Evolutionary conservation across 2,797 vertebrate genomes (phyloP).

Genomic region (Acipenser oxyrinchus): DNA sequence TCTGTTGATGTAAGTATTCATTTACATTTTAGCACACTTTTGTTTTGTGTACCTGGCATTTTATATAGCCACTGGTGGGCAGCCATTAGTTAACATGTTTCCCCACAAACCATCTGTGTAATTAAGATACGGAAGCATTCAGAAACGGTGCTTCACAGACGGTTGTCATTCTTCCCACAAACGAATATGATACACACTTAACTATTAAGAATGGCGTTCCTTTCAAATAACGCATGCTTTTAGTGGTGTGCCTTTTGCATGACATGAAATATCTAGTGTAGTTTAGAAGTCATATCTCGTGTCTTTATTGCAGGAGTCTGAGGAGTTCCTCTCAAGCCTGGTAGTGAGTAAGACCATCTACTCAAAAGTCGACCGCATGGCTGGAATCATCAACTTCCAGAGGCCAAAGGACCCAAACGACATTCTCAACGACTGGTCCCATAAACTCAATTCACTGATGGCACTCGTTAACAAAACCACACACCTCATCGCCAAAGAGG

Average conservation of each 20-base stretch:
- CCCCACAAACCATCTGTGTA: no score
- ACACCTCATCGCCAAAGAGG: constrained; percentile 97
- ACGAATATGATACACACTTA: no score
- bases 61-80: no score
- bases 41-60: no score
- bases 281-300: not conserved
- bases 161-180: not conserved
- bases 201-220: no score
- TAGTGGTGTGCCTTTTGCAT: not conserved
- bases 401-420: constrained; percentile 98
- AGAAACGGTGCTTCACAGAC: no score
- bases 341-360: constrained; percentile 97
- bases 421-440: constrained; percentile 96
- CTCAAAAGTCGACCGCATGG: constrained; percentile 92
- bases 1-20: constrained; percentile 80
- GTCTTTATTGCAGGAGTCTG: constrained; percentile 64
- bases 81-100: no score
- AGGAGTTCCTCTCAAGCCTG: constrained; percentile 89
- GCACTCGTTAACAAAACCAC: constrained; percentile 97
- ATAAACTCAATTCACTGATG: constrained; percentile 98
- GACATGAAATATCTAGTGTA: no score
- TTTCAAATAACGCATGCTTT: no score
- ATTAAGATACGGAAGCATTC: no score
- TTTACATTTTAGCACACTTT: not conserved
- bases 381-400: constrained; percentile 99